Evolutionary conservation across 2,113 vertebrate species (phyloP).

Genomic region (Halichoeres trimaculatus): DNA sequence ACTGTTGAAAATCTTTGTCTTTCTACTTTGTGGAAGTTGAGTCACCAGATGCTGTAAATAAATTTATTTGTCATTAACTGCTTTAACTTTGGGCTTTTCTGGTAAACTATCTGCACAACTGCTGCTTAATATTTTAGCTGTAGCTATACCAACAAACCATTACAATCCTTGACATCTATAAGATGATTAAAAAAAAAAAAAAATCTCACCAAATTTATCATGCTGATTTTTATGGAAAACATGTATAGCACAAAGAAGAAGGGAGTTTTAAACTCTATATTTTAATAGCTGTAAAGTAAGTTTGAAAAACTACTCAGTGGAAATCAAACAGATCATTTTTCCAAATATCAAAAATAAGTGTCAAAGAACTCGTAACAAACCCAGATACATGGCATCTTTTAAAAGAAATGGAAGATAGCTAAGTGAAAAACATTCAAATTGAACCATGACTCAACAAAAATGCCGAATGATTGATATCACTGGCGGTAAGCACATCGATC

Average conservation of each 20-base stretch:
- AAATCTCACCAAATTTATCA: too few species aligned
- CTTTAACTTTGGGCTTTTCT: too few species aligned
- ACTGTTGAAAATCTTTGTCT: too few species aligned
- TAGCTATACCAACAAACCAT: neutral
- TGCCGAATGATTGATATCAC: neutral
- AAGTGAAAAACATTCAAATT: neutral
- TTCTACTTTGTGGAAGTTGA: too few species aligned
- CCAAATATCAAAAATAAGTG: too few species aligned
- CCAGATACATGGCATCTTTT: neutral
- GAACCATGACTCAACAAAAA: neutral
- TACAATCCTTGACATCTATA: neutral
- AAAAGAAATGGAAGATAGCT: neutral
- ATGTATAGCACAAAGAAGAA: neutral
- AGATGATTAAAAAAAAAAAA: neutral
- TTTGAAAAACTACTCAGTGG: too few species aligned
- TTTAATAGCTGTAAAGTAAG: neutral
- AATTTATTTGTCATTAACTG: too few species aligned
- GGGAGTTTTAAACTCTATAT: too few species aligned
- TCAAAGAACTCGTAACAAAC: neutral
- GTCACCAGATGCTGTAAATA: too few species aligned
- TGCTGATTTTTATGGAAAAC: neutral
- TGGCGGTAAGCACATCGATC: slow-evolving; percentile 19
- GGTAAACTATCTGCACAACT: too few species aligned
- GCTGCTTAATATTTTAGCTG: too few species aligned
- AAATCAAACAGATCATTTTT: too few species aligned